Percentiles rank a stretch among this genome's conserved stretches.
Evolutionary conservation across 64 coral and sea anemone genomes (phyloP).

Genomic region (Porites lutea): DNA sequence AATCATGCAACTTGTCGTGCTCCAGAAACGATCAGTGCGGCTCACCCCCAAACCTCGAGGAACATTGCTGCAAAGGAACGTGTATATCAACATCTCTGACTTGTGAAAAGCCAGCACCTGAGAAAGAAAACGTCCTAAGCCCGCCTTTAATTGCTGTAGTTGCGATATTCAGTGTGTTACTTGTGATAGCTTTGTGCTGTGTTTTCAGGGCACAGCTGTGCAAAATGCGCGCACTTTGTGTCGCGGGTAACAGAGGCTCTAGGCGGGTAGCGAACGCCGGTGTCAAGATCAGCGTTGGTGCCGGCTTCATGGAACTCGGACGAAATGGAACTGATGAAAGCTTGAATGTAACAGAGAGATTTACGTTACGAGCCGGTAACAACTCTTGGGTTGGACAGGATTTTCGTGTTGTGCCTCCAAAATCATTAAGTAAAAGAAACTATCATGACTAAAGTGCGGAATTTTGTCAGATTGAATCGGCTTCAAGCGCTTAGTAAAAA

Average conservation of each 20-base stretch:
- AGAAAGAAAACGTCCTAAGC: constrained; percentile 13
- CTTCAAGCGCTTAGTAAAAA: too few species aligned
- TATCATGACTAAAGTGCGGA: background rate
- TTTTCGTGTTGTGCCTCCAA: background rate
- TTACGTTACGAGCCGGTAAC: background rate
- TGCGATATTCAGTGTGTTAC: constrained; percentile 47
- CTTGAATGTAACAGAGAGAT: background rate
- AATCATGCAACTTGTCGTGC: constrained; percentile 51
- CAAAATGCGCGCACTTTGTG: constrained; percentile 32
- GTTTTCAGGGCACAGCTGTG: constrained; percentile 25
- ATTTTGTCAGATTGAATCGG: too few species aligned
- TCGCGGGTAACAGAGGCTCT: background rate
- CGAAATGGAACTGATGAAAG: background rate
- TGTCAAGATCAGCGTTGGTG: background rate
- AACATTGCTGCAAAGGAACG: constrained; percentile 61
- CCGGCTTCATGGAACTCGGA: constrained; percentile 6
- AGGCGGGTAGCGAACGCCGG: background rate
- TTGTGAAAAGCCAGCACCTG: constrained; percentile 21
- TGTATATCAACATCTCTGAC: background rate
- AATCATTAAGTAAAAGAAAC: background rate
- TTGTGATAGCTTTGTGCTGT: constrained; percentile 4
- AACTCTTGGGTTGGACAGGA: constrained; percentile 36
- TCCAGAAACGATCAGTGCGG: constrained; percentile 41
- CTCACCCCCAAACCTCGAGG: constrained; percentile 32
- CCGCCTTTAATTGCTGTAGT: constrained; percentile 43